These are phyloP conservation scores for Cephus pygmeus DNA, from an alignment of 2,888 invertebrate genomes.

Conservation along the genomic window DNA sequence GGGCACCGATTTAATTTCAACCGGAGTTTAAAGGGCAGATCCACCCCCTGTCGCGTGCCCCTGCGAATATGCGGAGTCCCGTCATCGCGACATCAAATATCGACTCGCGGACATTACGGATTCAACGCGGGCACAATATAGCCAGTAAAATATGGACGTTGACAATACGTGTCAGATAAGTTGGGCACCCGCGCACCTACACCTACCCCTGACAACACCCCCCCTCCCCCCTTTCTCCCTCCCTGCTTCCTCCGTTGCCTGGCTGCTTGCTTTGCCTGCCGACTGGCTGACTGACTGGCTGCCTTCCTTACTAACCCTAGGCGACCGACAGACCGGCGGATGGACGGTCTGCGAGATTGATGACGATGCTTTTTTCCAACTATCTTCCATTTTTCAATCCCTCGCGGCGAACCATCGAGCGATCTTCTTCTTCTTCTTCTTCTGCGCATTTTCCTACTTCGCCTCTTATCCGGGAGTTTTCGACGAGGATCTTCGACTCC, in stretches of 20 bases:
- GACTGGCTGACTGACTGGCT: background rate
- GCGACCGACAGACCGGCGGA: background rate
- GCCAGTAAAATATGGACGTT: slow-evolving; percentile 43
- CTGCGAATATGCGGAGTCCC: background rate
- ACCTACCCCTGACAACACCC: background rate
- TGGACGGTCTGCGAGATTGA: background rate
- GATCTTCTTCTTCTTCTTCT: background rate
- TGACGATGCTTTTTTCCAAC: slow-evolving; percentile 5
- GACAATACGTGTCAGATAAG: slow-evolving; percentile 45
- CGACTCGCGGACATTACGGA: slow-evolving; percentile 28
- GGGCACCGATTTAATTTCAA: slow-evolving; percentile 2
- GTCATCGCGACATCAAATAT: slow-evolving; percentile 13
- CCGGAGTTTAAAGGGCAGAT: background rate
- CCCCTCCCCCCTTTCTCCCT: background rate
- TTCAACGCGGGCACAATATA: slow-evolving; percentile 38
- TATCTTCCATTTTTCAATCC: slow-evolving; percentile 25
- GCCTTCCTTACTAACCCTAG: background rate
- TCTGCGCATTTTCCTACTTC: background rate
- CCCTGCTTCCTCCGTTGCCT: background rate
- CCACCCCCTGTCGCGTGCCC: background rate
- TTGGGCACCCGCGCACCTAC: slow-evolving; percentile 13
- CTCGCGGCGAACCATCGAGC: background rate
- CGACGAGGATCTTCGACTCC: background rate
- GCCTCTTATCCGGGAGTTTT: background rate
- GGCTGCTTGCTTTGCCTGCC: background rate